Percentiles rank a stretch among this genome's conserved stretches.
Evolutionary conservation across 2,797 vertebrate species (phyloP).

Genomic region (Furcifer pardalis): DNA sequence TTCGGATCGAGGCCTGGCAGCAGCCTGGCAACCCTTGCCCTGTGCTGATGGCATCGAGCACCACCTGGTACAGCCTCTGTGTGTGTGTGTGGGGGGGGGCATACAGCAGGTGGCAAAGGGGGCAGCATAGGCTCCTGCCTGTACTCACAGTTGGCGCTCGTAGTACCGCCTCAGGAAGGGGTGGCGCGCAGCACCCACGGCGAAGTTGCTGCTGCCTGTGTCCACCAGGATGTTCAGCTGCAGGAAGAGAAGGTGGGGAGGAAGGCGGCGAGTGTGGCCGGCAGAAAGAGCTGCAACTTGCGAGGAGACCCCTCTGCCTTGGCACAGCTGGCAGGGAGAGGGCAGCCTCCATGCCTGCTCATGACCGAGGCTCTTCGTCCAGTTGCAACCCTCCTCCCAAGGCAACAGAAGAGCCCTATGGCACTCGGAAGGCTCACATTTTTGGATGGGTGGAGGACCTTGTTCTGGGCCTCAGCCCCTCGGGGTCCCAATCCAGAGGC

Average conservation of each 20-base stretch:
- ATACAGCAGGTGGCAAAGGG: not conserved
- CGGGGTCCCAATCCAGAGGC: no score
- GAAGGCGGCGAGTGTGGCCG: rapidly evolving
- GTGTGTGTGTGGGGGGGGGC: no score
- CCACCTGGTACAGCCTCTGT: not conserved
- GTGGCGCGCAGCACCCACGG: conserved; percentile 94
- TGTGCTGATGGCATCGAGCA: not conserved
- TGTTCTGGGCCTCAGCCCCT: no score
- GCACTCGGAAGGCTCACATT: no score
- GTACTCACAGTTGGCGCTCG: conserved; percentile 93
- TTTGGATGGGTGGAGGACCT: no score
- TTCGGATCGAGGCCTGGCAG: not conserved
- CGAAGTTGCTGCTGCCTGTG: conserved; percentile 98
- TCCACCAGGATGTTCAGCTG: conserved; percentile 98
- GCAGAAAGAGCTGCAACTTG: no score
- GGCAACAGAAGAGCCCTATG: not conserved
- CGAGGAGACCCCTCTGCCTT: rapidly evolving
- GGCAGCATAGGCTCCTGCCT: not conserved
- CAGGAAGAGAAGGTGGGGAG: conserved; percentile 35
- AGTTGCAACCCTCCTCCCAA: not conserved
- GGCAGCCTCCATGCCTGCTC: rapidly evolving
- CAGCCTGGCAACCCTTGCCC: not conserved
- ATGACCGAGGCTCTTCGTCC: no score
- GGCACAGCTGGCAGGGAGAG: no score
- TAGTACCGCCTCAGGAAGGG: conserved; percentile 95